Base-by-base conservation (phyloP, 37 sponge, comb jelly and placozoan genomes). In the Ianthella basta region DNA sequence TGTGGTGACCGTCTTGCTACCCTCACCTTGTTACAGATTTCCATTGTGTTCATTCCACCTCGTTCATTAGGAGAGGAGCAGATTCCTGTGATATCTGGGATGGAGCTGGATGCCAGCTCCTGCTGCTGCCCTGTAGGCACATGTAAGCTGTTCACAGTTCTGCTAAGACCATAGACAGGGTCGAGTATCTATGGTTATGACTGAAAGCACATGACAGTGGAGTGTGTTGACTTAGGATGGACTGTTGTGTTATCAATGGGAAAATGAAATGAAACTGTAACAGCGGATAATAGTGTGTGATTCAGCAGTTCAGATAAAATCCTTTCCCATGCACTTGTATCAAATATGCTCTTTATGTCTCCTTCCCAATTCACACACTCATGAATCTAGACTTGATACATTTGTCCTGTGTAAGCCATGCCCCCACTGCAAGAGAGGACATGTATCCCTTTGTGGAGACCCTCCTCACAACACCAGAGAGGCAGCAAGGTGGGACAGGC, bases 61-160 rank as follows among this genome's bases (percentile, higher is more conserved):
- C 41, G 54, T 23, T 41, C 50, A 19, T 50, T 75, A 1, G 53
- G 78, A 23, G 78, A 32, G 20, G 54, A 23, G 38, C 78, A 75
- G 37, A 36, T 50, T 16, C 78, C 37, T 18, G 41, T 41, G 54
- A 18, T 75, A 16, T 10, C 44, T 19, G 78, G 78, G 1, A 40
- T 75, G 6, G 78, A 75, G 16, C 53, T 75, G 78, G 78, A 75
- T 41, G 38, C 44, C 54, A 40, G 41, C 25, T 75, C 78, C n/a
- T 75, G 78, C 15, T 75, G 78, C 37, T 75, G 78, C 25, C 78
- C 78, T 25, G n/a, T 38, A 15, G 78, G 25, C 44, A 75, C 78
- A 40, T 75, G n/a, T n/a, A n/a, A n/a, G n/a, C n/a, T n/a, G 72
- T 27, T n/a, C n/a, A n/a, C n/a, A n/a, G n/a, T n/a, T n/a, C n/a